Conservation (phyloP, 2,888 invertebrate genomes). For the Eurois occulta region DNA sequence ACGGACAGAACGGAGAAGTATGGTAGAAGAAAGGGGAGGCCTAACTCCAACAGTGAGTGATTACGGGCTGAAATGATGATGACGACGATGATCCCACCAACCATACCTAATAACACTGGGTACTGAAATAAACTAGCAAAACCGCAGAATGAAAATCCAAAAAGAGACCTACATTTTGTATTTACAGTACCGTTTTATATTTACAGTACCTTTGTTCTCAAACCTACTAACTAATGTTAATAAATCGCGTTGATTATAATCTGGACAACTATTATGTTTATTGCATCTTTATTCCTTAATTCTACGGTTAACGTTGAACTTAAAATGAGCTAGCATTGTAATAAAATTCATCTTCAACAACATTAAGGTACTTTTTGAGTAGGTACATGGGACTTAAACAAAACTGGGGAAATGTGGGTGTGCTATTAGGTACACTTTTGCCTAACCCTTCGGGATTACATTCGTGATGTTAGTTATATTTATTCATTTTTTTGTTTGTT, state of each 20-base stretch:
- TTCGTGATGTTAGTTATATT: not conserved
- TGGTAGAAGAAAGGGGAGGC: not conserved
- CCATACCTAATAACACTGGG: not conserved
- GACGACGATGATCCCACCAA: not conserved
- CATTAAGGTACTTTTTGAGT: not conserved
- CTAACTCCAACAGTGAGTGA: not conserved
- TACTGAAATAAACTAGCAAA: not conserved
- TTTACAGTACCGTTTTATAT: slow-evolving; percentile 11
- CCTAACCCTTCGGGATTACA: not conserved
- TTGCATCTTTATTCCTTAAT: slow-evolving; percentile 52
- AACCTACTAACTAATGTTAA: slow-evolving; percentile 24
- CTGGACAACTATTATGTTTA: slow-evolving; percentile 49
- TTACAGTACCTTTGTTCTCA: slow-evolving; percentile 43
- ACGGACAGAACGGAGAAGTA: not conserved
- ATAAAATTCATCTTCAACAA: not conserved
- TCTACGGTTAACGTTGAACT: slow-evolving; percentile 38
- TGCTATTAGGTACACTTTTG: not conserved
- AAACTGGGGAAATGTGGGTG: not conserved
- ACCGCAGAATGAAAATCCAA: not conserved
- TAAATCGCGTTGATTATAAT: slow-evolving; percentile 49
- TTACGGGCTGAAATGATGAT: not conserved
- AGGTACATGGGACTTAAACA: not conserved
- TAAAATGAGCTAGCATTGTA: slow-evolving; percentile 21
- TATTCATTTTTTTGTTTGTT: slow-evolving; percentile 15
- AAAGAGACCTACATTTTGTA: slow-evolving; percentile 10